Conservation (phyloP, 2,797 vertebrate genomes). For the Pseudotriccus pelzelni region DNA sequence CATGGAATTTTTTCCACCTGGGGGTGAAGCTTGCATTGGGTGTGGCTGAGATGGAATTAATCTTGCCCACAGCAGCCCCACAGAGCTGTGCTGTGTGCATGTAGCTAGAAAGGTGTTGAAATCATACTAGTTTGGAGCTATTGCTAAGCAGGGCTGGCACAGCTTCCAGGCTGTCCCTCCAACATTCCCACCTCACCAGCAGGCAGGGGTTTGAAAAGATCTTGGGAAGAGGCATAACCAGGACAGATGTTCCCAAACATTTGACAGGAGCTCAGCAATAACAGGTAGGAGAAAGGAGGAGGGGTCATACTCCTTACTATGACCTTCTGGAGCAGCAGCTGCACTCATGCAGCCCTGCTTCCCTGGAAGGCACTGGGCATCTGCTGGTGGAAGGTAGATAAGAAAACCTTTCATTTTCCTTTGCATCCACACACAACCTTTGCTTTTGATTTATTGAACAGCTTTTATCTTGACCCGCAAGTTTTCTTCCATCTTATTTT, state of each 20-base stretch:
- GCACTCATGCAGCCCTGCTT: fast-evolving
- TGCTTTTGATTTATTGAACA: neutral
- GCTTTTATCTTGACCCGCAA: neutral
- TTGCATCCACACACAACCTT: neutral
- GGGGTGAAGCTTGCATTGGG: neutral
- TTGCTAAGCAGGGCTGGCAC: neutral
- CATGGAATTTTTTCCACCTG: neutral
- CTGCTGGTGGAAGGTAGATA: neutral
- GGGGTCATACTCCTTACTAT: neutral
- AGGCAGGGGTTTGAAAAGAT: neutral
- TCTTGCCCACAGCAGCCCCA: neutral
- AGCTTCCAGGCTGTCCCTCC: neutral
- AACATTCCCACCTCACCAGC: no score
- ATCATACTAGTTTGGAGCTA: no score
- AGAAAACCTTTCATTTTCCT: neutral
- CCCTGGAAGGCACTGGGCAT: neutral
- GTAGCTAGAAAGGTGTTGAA: neutral
- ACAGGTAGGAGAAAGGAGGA: neutral
- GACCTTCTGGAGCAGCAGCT: neutral
- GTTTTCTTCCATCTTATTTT: neutral
- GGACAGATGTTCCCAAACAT: neutral
- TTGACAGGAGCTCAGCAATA: neutral
- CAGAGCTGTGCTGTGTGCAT: neutral
- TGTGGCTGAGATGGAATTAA: neutral
- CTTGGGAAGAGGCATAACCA: no score